These are phyloP conservation scores for Sebastes schlegelii DNA, from an alignment of 2,113 vertebrate species.

Conservation along the genomic window DNA sequence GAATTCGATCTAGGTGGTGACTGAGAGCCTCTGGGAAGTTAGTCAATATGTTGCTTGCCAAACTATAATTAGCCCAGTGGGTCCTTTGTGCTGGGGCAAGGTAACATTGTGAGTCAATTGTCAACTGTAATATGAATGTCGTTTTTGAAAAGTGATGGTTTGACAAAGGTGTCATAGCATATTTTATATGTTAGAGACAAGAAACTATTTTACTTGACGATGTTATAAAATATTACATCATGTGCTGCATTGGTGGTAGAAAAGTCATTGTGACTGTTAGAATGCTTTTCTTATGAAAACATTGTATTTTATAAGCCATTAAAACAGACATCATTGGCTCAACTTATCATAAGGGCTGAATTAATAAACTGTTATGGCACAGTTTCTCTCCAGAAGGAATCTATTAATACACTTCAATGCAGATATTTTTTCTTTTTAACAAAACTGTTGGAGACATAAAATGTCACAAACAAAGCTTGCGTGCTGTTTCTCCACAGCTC, in stretches of 20 bases:
- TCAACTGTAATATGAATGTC: conserved; percentile 45
- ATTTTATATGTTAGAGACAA: conserved; percentile 1
- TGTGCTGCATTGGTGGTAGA: background rate
- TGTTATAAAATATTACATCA: background rate
- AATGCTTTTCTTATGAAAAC: background rate
- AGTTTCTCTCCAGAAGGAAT: background rate
- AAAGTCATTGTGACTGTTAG: background rate
- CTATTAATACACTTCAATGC: conserved; percentile 27
- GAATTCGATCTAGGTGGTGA: conserved; percentile 74
- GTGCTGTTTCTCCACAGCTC: conserved; percentile 20
- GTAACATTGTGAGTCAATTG: conserved; percentile 60
- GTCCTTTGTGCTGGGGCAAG: conserved; percentile 52
- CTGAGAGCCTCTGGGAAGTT: conserved; percentile 65
- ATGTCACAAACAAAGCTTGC: conserved; percentile 23
- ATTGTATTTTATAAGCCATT: background rate
- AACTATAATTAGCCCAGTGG: conserved; percentile 68
- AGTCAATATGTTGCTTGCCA: conserved; percentile 77
- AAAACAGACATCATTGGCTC: background rate
- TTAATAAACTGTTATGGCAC: background rate
- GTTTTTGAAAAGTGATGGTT: conserved; percentile 31
- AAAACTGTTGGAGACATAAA: conserved; percentile 20
- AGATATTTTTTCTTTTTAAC: conserved; percentile 2
- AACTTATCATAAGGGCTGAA: background rate
- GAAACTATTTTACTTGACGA: background rate
- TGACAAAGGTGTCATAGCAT: conserved; percentile 14